phyloP scores from a whole-genome alignment of 2,113 vertebrate species.

The Setophaga kirtlandii region DNA sequence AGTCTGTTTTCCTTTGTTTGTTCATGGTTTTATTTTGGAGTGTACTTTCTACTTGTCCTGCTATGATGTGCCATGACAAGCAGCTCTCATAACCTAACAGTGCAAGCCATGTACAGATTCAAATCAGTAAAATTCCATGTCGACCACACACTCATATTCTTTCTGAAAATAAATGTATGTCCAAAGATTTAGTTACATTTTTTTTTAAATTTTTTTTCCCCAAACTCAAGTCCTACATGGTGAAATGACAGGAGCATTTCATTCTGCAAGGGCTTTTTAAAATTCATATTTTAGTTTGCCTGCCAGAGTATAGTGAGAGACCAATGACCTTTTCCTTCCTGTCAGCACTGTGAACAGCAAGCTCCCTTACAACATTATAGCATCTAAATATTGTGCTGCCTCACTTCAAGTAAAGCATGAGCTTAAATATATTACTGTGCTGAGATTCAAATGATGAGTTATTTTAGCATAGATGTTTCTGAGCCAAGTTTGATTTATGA shows the following conservation, averaged over 20 bases:
- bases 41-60: background rate
- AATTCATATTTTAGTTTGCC: background rate
- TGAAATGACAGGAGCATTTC: background rate
- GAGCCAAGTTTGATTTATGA: background rate
- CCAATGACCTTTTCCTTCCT: background rate
- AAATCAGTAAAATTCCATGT: background rate
- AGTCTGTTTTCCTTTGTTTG: background rate
- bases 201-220: background rate
- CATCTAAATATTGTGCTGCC: background rate
- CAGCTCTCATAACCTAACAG: background rate
- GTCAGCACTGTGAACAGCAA: background rate
- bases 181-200: background rate
- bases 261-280: background rate
- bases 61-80: background rate
- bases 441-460: background rate
- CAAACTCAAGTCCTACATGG: background rate
- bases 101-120: background rate
- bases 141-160: background rate
- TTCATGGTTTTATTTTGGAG: background rate
- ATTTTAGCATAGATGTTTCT: background rate
- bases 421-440: background rate
- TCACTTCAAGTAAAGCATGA: slow-evolving; percentile 2
- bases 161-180: background rate
- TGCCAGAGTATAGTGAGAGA: background rate
- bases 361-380: background rate